Percentiles rank a stretch among this genome's conserved stretches.
Conservation (phyloP, 2,797 vertebrate species). For the Gila robusta region DNA sequence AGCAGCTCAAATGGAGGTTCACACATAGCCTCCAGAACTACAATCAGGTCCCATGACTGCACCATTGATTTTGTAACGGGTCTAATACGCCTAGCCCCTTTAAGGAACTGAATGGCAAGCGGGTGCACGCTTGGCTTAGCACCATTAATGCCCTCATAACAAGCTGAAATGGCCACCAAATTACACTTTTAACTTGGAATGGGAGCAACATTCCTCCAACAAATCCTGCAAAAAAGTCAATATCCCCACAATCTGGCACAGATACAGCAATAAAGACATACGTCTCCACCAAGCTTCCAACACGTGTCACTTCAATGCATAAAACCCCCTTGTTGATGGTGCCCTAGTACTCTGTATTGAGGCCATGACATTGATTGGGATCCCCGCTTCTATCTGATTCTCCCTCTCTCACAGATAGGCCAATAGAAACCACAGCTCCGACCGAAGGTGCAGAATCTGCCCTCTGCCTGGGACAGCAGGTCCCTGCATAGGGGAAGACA, state of each 20-base stretch:
- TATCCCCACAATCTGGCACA: not conserved
- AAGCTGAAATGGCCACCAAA: not conserved
- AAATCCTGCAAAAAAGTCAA: not conserved
- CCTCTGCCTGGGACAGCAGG: no score
- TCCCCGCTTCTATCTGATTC: no score
- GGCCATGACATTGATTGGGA: not conserved
- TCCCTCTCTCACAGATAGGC: no score
- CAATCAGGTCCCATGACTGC: no score
- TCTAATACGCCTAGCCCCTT: no score
- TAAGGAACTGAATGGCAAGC: no score
- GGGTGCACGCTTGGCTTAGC: no score
- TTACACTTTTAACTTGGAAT: not conserved
- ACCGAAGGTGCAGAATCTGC: no score
- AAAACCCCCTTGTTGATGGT: not conserved
- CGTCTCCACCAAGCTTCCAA: not conserved
- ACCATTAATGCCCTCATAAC: not conserved
- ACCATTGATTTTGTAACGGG: no score
- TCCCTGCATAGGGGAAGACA: not conserved
- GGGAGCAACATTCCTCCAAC: not conserved
- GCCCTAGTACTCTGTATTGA: not conserved
- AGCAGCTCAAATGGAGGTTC: no score
- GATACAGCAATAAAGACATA: not conserved
- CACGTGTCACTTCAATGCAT: not conserved
- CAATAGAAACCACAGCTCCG: no score
- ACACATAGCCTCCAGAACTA: no score